phyloP scores from a whole-genome alignment of 2,797 vertebrate species.

The Macroramphosus scolopax region DNA sequence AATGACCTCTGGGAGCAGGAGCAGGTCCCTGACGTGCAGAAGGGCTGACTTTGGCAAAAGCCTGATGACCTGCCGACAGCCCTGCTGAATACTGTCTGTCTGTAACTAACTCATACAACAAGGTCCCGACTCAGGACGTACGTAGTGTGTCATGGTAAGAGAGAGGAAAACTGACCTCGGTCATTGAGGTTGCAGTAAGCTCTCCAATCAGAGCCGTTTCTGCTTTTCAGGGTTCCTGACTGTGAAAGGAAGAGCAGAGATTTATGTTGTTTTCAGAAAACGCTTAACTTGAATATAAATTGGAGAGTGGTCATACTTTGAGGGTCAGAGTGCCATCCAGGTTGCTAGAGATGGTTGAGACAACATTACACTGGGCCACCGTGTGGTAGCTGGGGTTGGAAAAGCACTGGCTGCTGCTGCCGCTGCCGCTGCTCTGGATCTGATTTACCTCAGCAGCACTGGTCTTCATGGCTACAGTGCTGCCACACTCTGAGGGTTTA shows the following conservation, averaged over 20 bases:
- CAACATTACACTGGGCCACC: constrained; percentile 86
- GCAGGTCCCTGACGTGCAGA: no score
- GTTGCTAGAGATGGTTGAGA: constrained; percentile 87
- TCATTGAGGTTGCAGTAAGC: constrained; percentile 93
- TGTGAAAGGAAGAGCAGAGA: constrained; percentile 46
- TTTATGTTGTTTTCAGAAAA: background rate
- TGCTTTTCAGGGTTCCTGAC: constrained; percentile 73
- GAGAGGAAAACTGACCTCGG: constrained; percentile 83
- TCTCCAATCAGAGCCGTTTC: constrained; percentile 89
- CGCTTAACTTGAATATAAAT: background rate
- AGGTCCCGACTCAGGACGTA: constrained; percentile 8
- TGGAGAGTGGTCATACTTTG: constrained; percentile 72
- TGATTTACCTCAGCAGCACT: constrained; percentile 71
- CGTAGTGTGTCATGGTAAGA: constrained; percentile 15
- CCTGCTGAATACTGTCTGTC: no score
- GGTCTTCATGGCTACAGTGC: constrained; percentile 70
- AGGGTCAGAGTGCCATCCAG: constrained; percentile 88
- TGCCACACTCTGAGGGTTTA: constrained; percentile 69
- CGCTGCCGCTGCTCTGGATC: constrained; percentile 78
- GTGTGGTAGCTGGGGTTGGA: constrained; percentile 95
- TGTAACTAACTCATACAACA: constrained; percentile 1
- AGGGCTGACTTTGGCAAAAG: no score
- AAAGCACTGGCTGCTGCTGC: constrained; percentile 84
- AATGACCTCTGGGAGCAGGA: no score
- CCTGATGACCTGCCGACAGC: no score